Percentiles rank a stretch among this genome's conserved stretches.
phyloP scores from a whole-genome alignment of 2,797 vertebrate species.

The Rhabdophis nuchalis region DNA sequence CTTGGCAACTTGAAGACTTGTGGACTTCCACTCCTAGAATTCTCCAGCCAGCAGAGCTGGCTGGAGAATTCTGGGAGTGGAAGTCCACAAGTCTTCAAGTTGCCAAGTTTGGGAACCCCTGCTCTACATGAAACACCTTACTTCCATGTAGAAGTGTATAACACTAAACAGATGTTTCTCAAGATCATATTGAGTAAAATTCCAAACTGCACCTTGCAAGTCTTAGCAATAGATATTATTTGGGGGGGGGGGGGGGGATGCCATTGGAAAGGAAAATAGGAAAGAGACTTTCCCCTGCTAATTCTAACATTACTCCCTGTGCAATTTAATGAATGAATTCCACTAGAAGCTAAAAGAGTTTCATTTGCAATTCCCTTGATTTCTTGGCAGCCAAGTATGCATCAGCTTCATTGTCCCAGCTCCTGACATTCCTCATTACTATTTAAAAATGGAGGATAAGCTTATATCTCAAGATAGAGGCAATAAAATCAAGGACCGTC shows the following conservation, averaged over 20 bases:
- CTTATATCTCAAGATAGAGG: conserved; percentile 15
- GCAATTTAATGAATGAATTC: conserved; percentile 43
- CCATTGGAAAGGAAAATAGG: not conserved
- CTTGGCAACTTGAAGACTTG: no score
- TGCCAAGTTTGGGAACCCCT: no score
- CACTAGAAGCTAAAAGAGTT: conserved; percentile 35
- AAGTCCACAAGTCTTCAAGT: no score
- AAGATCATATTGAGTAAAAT: not conserved
- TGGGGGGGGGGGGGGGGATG: no score
- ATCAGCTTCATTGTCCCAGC: conserved; percentile 22
- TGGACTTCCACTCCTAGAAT: no score
- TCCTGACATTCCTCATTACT: not conserved
- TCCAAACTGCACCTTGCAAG: not conserved
- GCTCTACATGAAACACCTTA: not conserved
- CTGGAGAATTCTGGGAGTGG: no score
- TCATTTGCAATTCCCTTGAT: conserved; percentile 23
- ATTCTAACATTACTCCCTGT: conserved; percentile 31
- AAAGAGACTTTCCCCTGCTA: not conserved
- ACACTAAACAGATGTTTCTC: not conserved
- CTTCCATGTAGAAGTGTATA: not conserved
- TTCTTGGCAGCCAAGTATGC: not conserved
- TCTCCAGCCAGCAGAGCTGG: no score
- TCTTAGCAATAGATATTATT: not conserved
- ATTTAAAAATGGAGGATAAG: conserved; percentile 33
- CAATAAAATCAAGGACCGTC: conserved; percentile 8